Percentiles rank a stretch among this genome's conserved stretches.
Evolutionary conservation across 2,888 invertebrate genomes (phyloP).

Genomic region (Caenorhabditis sp.): DNA sequence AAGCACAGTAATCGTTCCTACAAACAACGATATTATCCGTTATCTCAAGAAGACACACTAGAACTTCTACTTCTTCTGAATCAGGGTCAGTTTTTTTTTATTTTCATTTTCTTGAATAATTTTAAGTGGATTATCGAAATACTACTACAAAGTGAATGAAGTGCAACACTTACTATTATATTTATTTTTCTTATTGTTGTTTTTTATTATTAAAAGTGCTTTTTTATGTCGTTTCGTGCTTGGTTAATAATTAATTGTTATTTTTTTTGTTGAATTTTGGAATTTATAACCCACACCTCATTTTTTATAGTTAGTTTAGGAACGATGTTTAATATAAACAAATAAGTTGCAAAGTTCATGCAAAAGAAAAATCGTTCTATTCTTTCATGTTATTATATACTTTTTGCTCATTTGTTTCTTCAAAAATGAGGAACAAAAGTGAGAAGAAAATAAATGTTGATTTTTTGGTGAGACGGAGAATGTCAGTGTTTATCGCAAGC

Average conservation of each 20-base stretch:
- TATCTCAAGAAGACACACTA: constrained; percentile 58
- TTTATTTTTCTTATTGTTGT: constrained; percentile 10
- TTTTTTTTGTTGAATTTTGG: not conserved
- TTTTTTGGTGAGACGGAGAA: constrained; percentile 7
- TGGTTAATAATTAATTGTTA: not conserved
- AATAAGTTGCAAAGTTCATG: not conserved
- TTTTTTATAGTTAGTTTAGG: no score
- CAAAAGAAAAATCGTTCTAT: not conserved
- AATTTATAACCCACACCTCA: no score
- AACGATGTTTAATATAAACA: no score
- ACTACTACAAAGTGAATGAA: not conserved
- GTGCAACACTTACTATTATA: constrained; percentile 2
- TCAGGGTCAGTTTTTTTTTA: constrained; percentile 47
- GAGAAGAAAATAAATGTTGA: constrained; percentile 2
- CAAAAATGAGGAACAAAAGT: not conserved
- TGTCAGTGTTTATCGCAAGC: constrained; percentile 50
- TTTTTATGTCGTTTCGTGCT: not conserved
- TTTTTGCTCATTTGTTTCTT: not conserved
- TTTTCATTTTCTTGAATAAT: constrained; percentile 7
- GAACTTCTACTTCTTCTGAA: constrained; percentile 57
- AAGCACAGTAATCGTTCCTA: constrained; percentile 38
- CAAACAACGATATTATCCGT: constrained; percentile 50
- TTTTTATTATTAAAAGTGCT: constrained; percentile 4
- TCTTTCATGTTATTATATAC: not conserved
- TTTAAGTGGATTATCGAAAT: constrained; percentile 9